These are phyloP conservation scores for Scomber japonicus DNA, from an alignment of 2,113 vertebrate species.

Conservation along the genomic window DNA sequence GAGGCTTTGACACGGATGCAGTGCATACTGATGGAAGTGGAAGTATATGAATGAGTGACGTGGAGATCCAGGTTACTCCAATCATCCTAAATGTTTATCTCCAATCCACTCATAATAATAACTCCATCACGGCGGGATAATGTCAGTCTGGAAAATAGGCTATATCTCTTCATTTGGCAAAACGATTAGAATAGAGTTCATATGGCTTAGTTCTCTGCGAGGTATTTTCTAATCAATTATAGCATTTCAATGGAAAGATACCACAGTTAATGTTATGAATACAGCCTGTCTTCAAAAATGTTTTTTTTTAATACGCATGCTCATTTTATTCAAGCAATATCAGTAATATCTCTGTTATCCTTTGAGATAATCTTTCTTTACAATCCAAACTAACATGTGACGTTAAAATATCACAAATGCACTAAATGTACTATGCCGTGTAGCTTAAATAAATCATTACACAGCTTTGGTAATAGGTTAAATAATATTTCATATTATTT, in stretches of 20 bases:
- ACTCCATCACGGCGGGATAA: slow-evolving; percentile 69
- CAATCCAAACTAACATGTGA: slow-evolving; percentile 20
- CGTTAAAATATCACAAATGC: slow-evolving; percentile 35
- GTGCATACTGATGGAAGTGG: slow-evolving; percentile 43
- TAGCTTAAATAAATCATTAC: neutral
- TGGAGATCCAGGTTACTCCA: slow-evolving; percentile 68
- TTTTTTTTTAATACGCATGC: slow-evolving; percentile 54
- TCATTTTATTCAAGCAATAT: slow-evolving; percentile 58
- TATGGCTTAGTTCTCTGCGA: slow-evolving; percentile 74
- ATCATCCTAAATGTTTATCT: slow-evolving; percentile 80
- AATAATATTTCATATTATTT: slow-evolving; percentile 11
- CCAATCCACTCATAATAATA: slow-evolving; percentile 79
- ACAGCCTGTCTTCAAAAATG: slow-evolving; percentile 48
- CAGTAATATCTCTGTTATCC: slow-evolving; percentile 49
- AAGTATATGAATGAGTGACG: slow-evolving; percentile 67
- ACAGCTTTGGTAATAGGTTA: neutral
- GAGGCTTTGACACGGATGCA: slow-evolving; percentile 30
- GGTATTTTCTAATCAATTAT: slow-evolving; percentile 79
- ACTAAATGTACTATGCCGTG: neutral
- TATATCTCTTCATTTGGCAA: slow-evolving; percentile 79
- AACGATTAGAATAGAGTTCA: slow-evolving; percentile 75
- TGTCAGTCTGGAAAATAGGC: slow-evolving; percentile 70
- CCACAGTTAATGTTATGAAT: slow-evolving; percentile 76
- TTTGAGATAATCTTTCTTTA: slow-evolving; percentile 43
- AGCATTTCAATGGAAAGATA: slow-evolving; percentile 76